phyloP scores from a whole-genome alignment of 2,113 vertebrate species.

The Zosterops japonicus region DNA sequence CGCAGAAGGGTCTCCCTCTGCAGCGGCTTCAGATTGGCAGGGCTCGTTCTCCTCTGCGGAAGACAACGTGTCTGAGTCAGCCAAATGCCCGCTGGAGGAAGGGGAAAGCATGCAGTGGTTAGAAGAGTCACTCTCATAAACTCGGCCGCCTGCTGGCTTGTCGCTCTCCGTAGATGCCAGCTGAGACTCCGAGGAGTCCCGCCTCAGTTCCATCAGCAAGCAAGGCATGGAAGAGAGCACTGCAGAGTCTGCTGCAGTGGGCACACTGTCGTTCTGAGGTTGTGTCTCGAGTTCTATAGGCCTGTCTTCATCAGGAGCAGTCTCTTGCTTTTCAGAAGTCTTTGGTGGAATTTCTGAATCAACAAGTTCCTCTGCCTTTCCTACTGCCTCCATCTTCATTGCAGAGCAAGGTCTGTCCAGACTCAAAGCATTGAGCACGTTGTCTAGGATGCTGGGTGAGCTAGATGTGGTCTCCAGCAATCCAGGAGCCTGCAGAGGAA shows the following conservation, averaged over 20 bases:
- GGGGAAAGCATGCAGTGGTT: slow-evolving; percentile 96
- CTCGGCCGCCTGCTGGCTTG: slow-evolving; percentile 72
- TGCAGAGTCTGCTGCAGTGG: slow-evolving; percentile 76
- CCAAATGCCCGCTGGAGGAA: slow-evolving; percentile 95
- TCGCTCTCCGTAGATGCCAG: slow-evolving; percentile 85
- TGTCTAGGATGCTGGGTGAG: slow-evolving; percentile 18
- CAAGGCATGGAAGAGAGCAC: slow-evolving; percentile 93
- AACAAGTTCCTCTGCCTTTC: slow-evolving; percentile 87
- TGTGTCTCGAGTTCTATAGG: slow-evolving; percentile 80
- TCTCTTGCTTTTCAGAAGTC: slow-evolving; percentile 77
- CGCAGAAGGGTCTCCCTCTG: slow-evolving; percentile 73
- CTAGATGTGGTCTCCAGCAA: slow-evolving; percentile 44
- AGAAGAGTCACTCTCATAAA: slow-evolving; percentile 95
- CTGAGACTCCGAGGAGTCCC: slow-evolving; percentile 91
- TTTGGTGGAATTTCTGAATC: slow-evolving; percentile 84
- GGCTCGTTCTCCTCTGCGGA: slow-evolving; percentile 87
- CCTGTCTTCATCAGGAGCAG: slow-evolving; percentile 75
- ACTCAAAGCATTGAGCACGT: slow-evolving; percentile 78
- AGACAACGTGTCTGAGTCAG: slow-evolving; percentile 94
- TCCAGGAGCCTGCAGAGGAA: slow-evolving; percentile 67
- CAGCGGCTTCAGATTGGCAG: slow-evolving; percentile 58
- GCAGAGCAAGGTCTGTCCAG: slow-evolving; percentile 74
- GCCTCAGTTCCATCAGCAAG: slow-evolving; percentile 91
- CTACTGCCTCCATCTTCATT: slow-evolving; percentile 95
- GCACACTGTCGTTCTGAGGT: slow-evolving; percentile 76